These are phyloP conservation scores for Cheilosia variabilis DNA, from an alignment of 2,888 invertebrate species.

Conservation along the genomic window DNA sequence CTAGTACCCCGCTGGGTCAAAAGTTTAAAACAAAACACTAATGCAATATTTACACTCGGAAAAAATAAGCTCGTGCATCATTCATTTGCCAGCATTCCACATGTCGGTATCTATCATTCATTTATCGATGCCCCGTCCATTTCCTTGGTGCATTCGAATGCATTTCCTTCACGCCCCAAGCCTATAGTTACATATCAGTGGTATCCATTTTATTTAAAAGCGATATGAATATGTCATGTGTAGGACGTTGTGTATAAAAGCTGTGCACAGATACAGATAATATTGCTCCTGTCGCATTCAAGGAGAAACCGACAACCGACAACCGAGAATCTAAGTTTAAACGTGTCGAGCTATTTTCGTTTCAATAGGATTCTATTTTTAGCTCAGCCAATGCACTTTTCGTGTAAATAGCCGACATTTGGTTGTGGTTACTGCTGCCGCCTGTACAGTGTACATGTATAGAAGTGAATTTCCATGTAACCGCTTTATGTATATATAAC, in stretches of 20 bases:
- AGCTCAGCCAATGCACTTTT: conserved; percentile 75
- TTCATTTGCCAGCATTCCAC: conserved; percentile 52
- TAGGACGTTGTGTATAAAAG: background rate
- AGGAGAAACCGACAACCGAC: conserved; percentile 60
- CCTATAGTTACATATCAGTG: conserved; percentile 1
- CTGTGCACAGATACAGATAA: conserved; percentile 49
- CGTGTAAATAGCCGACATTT: conserved; percentile 68
- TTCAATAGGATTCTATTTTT: conserved; percentile 72
- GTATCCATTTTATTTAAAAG: conserved; percentile 21
- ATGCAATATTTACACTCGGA: conserved; percentile 3
- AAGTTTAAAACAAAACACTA: conserved; percentile 35
- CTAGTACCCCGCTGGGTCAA: conserved; percentile 28
- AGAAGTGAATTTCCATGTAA: conserved; percentile 11
- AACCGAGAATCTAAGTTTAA: conserved; percentile 63
- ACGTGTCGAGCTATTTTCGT: conserved; percentile 71
- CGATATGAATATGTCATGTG: conserved; percentile 48
- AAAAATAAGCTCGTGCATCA: conserved; percentile 39
- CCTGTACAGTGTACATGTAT: conserved; percentile 19
- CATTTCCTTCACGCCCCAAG: background rate
- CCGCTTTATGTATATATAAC: background rate
- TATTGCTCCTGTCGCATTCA: conserved; percentile 54
- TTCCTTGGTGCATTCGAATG: conserved; percentile 55
- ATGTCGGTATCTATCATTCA: conserved; percentile 62
- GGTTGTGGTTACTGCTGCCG: conserved; percentile 51
- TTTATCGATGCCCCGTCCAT: conserved; percentile 53